phyloP scores from a whole-genome alignment of 1,140 invertebrate species.

The Achroia grisella region DNA sequence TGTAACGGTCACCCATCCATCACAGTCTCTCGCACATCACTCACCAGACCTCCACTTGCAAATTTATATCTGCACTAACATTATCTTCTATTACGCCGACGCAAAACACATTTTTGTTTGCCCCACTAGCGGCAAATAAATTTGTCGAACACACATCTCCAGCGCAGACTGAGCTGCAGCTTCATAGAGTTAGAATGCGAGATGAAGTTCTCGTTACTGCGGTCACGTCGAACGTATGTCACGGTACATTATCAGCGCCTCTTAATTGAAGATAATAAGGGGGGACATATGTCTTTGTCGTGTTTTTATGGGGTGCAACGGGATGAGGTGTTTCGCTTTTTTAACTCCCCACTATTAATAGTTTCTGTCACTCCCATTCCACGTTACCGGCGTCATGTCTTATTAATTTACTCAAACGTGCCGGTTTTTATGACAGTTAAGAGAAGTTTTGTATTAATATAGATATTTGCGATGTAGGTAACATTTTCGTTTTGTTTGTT shows the following conservation, averaged over 20 bases:
- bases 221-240: slow-evolving; percentile 48
- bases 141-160: slow-evolving; percentile 21
- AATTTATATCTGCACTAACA: slow-evolving; percentile 4
- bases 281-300: slow-evolving; percentile 65
- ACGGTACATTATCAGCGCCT: slow-evolving; percentile 57
- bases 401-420: not conserved
- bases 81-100: not conserved
- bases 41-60: slow-evolving; percentile 24
- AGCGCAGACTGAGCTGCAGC: slow-evolving; percentile 17
- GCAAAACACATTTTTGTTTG: slow-evolving; percentile 10
- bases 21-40: slow-evolving; percentile 51
- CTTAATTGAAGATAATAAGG: slow-evolving; percentile 71
- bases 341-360: slow-evolving; percentile 55
- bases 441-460: too few relatives aligned
- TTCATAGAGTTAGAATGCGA: not conserved
- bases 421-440: too few relatives aligned
- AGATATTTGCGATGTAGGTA: too few relatives aligned
- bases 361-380: slow-evolving; percentile 28
- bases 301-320: slow-evolving; percentile 61
- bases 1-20: slow-evolving; percentile 48
- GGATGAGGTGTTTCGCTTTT: slow-evolving; percentile 42
- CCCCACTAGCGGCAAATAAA: slow-evolving; percentile 7
- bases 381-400: not conserved
- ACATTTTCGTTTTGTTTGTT: too few relatives aligned
- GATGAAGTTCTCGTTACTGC: slow-evolving; percentile 14